A percentile compares a stretch with the other conserved stretches of the same genome.
Evolutionary conservation across 2,888 invertebrate species (phyloP).

Genomic region (Drosophila macrospina): DNA sequence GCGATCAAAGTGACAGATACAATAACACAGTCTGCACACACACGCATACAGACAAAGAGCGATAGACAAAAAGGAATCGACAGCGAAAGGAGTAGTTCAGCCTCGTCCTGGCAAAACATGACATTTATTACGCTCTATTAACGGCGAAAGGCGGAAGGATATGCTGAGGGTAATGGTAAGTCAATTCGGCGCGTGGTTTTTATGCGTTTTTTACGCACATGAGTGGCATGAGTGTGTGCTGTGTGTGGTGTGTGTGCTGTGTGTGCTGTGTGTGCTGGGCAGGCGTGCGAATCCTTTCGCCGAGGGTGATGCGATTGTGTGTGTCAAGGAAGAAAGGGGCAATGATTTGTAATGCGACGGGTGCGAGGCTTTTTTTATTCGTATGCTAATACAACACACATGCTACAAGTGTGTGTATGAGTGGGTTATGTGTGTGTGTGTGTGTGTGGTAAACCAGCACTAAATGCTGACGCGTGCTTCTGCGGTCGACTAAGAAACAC

Average conservation of each 20-base stretch:
- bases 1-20: conserved; percentile 34
- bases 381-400: conserved; percentile 70
- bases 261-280: conserved; percentile 47
- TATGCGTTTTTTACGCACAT: conserved; percentile 57
- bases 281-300: conserved; percentile 77
- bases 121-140: conserved; percentile 82
- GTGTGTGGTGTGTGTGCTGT: conserved; percentile 10
- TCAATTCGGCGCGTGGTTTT: conserved; percentile 52
- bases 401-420: conserved; percentile 10
- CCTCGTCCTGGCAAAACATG: conserved; percentile 67
- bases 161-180: conserved; percentile 54
- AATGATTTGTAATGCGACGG: conserved; percentile 67
- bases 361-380: conserved; percentile 54
- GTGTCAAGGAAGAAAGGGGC: conserved; percentile 21
- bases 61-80: conserved; percentile 30
- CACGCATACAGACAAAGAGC: conserved; percentile 5
- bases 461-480: conserved; percentile 77
- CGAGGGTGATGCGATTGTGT: conserved; percentile 47
- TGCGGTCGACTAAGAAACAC: conserved; percentile 54
- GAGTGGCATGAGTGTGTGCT: conserved; percentile 26
- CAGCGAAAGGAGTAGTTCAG: conserved; percentile 64
- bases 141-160: conserved; percentile 52
- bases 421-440: conserved; percentile 17
- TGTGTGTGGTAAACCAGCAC: conserved; percentile 55
- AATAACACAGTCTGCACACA: conserved; percentile 15